Percentiles rank a stretch among this genome's conserved stretches.
Evolutionary conservation across 2,797 vertebrate genomes (phyloP).

Genomic region (Acanthiza pusilla): DNA sequence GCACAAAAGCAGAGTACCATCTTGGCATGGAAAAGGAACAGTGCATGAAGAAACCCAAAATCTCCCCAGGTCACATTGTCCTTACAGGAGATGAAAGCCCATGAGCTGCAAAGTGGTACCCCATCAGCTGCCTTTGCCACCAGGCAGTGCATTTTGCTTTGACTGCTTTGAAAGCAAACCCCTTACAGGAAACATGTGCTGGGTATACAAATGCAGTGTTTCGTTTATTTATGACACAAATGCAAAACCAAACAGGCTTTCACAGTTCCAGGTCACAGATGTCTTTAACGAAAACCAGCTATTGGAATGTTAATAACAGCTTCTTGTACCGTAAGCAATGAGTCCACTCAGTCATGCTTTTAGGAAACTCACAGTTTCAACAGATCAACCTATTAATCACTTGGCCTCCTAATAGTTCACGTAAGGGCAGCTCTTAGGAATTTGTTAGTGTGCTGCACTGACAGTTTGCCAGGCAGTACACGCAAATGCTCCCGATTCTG

Average conservation of each 20-base stretch:
- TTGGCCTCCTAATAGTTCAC: neutral
- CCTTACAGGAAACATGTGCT: slow-evolving; percentile 55
- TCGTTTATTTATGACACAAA: slow-evolving; percentile 48
- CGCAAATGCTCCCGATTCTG: neutral
- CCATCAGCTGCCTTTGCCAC: neutral
- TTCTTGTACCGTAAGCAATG: slow-evolving; percentile 51
- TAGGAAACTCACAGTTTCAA: slow-evolving; percentile 39
- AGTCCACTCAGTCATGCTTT: slow-evolving; percentile 27
- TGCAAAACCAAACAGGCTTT: slow-evolving; percentile 55
- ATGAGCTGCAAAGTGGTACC: neutral
- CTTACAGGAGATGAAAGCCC: neutral
- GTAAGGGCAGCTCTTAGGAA: neutral
- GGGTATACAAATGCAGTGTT: slow-evolving; percentile 33
- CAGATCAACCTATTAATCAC: slow-evolving; percentile 54
- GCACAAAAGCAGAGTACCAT: neutral
- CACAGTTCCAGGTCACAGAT: slow-evolving; percentile 49
- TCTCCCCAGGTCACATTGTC: neutral
- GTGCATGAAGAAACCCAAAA: neutral
- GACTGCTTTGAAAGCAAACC: slow-evolving; percentile 13
- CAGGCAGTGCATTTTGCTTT: slow-evolving; percentile 8
- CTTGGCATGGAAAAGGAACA: neutral
- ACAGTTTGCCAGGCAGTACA: neutral
- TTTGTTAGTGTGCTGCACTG: neutral
- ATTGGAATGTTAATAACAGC: slow-evolving; percentile 57
- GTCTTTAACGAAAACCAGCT: slow-evolving; percentile 61